Evolutionary conservation across 2,797 vertebrate genomes (phyloP).

Genomic region (Capromys pilorides): DNA sequence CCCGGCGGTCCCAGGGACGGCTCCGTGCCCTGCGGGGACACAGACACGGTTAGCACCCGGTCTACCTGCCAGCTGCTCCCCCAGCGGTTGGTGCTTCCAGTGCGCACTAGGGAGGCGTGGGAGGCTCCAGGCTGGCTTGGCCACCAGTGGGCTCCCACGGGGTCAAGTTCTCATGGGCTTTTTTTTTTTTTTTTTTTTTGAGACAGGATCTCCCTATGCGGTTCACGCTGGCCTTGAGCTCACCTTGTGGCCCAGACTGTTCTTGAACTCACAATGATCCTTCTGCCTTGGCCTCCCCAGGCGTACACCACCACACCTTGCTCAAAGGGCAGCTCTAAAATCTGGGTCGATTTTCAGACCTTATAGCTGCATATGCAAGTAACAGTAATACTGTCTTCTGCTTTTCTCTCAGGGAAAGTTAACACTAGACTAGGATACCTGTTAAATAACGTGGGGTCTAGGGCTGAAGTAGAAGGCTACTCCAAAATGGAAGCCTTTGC

Average conservation of each 20-base stretch:
- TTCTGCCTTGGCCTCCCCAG: too few species aligned
- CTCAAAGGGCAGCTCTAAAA: neutral
- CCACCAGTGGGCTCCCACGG: neutral
- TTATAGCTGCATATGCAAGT: neutral
- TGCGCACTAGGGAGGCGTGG: too few species aligned
- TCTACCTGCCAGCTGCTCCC: fast-evolving
- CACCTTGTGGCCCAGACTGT: too few species aligned
- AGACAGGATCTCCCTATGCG: too few species aligned
- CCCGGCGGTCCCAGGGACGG: neutral
- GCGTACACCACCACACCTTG: too few species aligned
- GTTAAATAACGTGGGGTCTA: neutral
- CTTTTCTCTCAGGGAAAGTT: neutral
- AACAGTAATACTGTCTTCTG: neutral
- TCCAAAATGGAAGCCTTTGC: neutral
- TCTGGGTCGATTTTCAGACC: neutral
- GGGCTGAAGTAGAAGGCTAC: neutral
- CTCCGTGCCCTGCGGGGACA: conserved; percentile 82
- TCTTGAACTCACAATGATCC: too few species aligned
- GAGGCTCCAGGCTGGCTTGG: neutral
- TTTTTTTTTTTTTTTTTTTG: too few species aligned
- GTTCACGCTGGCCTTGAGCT: too few species aligned
- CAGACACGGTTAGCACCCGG: conserved; percentile 34
- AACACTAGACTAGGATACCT: neutral
- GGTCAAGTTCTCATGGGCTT: neutral
- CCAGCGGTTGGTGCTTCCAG: neutral